Base-by-base conservation (phyloP, 2,113 vertebrate species). In the Sula dactylatra region DNA sequence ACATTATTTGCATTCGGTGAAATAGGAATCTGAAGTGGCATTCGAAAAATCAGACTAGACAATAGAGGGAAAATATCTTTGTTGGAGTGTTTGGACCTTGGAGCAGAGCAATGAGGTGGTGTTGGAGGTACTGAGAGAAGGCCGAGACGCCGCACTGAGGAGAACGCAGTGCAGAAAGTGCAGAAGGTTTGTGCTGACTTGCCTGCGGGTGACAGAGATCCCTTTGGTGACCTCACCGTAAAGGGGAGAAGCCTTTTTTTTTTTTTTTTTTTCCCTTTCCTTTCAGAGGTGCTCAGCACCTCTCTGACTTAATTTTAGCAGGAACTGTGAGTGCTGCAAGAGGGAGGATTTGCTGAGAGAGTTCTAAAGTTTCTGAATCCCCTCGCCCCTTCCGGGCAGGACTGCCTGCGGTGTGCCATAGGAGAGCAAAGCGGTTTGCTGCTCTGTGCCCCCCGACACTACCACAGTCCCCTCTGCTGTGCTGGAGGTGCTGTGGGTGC, bases 41-140 rank as follows among this genome's bases (percentile, higher is more conserved):
- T 93, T 92, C 89, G 54, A 82, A 88, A 93, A 97, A 73, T 70
- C 73, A 78, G 83, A 69, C n/a, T 67, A 96, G 93, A 70, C 61
- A 52, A 71, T 40, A 74, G 61, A 56, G 71, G 59, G 38, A 64
- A 55, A 24, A 85, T n/a, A 20, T n/a, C 47, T 93, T 52, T 86
- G 44, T 73, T 92, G 59, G 67, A 82, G 55, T 52, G 21, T 76
- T 81, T 10, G 36, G 83, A 90, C 74, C 73, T 80, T 49, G 66
- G 58, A 93, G 64, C 38, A 61, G 67, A 59, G 26, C 2, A 3
- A 26, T 2, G 20, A 74, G 77, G 69, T 4, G 5, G 36, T 2
- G 4, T 14, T 88, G 62, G 86, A 87, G 47, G 40, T 27, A n/a
- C 20, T 72, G 77, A 38, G 84, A n/a, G 64, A 62, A 80, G 74